Evolutionary conservation across 2,797 vertebrate species (phyloP), one percentile per base, ranked within the genome.

Genomic region (Anguilla anguilla): DNA sequence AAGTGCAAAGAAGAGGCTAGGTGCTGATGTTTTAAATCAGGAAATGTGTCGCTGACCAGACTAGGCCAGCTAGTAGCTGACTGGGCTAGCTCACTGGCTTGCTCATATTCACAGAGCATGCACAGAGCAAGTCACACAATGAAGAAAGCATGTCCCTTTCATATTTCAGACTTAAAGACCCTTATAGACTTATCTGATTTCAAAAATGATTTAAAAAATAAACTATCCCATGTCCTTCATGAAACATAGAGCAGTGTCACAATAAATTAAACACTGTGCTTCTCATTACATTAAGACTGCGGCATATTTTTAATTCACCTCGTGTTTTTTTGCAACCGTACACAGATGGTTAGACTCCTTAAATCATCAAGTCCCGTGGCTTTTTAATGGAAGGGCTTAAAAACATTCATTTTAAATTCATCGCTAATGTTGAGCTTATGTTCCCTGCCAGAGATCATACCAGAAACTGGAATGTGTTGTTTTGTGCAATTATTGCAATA

Each of bases 401-500:
- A 81, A 51, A 4, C 5, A 74, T 82, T 82, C 43, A 82, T 82
- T 46, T 49, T 82, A 51, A 74, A 81, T 81, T 82, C 28, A 49
- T 82, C 10, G 0, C 6, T 15, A 51, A 49, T 28, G 46, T 11
- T 46, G 35, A 81, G 77, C 39, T 81, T 46, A 22, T 6, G 19
- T 82, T 51, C 46, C 22, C 35, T 51, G 46, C 22, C 43, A 49
- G 79, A 49, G 46, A 82, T 49, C 19, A 51, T 51, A 49, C 22
- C 46, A n/a, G 22, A 82, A 49, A 82, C 43, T 22, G 35, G 22
- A 82, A 51, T 51, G 43, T 82, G 79, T 51, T 82, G 43, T 51
- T 6, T 9, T 25, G 79, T 49, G 79, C 10, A 49, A 51, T 49
- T n/a, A n/a, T 49, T 51, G 46, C 79, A 82, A 82, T 51, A 51